Evolutionary conservation across 2,888 invertebrate genomes (phyloP).

Genomic region (Diplolepis rosae): DNA sequence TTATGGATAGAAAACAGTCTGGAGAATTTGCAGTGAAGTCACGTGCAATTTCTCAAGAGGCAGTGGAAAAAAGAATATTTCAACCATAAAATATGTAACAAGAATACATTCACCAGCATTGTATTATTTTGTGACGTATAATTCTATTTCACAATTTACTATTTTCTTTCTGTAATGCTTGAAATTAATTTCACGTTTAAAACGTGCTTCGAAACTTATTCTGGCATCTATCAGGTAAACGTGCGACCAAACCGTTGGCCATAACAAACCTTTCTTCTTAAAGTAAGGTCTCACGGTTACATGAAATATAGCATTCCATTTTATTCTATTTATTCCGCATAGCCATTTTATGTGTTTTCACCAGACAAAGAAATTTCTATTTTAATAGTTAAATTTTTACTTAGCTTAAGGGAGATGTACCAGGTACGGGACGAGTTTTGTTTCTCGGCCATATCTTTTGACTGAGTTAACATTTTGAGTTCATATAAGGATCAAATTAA

Average conservation of each 20-base stretch:
- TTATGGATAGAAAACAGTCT: constrained; percentile 16
- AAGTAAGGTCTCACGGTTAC: background rate
- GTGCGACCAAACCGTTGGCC: constrained; percentile 17
- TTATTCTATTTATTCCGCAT: background rate
- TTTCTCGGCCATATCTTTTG: too few species aligned
- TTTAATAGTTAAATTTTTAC: too few species aligned
- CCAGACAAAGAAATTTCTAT: background rate
- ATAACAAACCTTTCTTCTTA: background rate
- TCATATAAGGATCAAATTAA: too few species aligned
- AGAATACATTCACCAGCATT: background rate
- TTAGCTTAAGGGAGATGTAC: too few species aligned
- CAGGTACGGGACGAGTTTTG: too few species aligned
- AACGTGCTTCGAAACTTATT: constrained; percentile 18
- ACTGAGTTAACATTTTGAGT: too few species aligned
- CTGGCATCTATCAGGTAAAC: background rate
- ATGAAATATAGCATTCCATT: constrained; percentile 13
- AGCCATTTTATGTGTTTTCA: background rate
- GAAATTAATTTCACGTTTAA: constrained; percentile 26
- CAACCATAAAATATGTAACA: background rate
- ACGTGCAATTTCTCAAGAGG: constrained; percentile 22
- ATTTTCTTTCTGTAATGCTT: background rate
- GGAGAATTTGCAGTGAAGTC: constrained; percentile 8
- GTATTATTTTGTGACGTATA: background rate
- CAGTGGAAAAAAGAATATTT: constrained; percentile 1
- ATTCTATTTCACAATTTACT: constrained; percentile 18